Evolutionary conservation across 2,113 vertebrate genomes (phyloP), one percentile per base, ranked within the genome.

Genomic region (Malurus melanocephalus): DNA sequence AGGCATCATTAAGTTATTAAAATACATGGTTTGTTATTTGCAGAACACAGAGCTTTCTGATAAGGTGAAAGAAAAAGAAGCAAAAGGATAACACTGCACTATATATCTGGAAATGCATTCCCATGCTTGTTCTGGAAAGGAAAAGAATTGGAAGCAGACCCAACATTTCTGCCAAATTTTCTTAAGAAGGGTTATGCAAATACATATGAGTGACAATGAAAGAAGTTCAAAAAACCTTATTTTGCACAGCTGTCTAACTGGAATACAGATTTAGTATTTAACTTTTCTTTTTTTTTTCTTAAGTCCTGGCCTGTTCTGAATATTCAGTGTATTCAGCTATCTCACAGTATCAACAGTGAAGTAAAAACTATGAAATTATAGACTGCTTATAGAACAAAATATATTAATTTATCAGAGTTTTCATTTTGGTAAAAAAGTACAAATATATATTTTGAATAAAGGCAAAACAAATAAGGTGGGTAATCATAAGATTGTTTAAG

Each of bases 1-100:
- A 88, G n/a, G 24, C 30, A 64, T 88, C 88, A 93, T 93, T 85
- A 95, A 60, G 56, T 66, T 84, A 91, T 95, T 96, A 92, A 96
- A 94, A 88, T 60, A 77, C 57, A 45, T 6, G 5, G 4, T 88
- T 94, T 89, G 57, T 87, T 86, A 83, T 81, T 89, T 78, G 57
- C 32, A 87, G 71, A 93, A 84, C 43, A 88, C 14, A 28, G 11
- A 17, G 35, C 26, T 46, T 86, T 75, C 52, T 86, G 40, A 67
- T 32, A 86, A 76, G 65, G 62, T 56, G 45, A 82, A 7, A 52
- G 66, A 88, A 72, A 80, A 7, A 52, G 66, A 88, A 72, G 56
- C 21, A 67, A 80, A 3, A 43, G n/a, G 6, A 26, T 24, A 86
- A 80, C 22, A 48, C 56, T 76, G 40, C 14, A 55, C 19, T 80